Percentiles rank a stretch among this genome's conserved stretches.
Evolutionary conservation across 2,113 vertebrate genomes (phyloP).

Genomic region (Periophthalmus modestus): DNA sequence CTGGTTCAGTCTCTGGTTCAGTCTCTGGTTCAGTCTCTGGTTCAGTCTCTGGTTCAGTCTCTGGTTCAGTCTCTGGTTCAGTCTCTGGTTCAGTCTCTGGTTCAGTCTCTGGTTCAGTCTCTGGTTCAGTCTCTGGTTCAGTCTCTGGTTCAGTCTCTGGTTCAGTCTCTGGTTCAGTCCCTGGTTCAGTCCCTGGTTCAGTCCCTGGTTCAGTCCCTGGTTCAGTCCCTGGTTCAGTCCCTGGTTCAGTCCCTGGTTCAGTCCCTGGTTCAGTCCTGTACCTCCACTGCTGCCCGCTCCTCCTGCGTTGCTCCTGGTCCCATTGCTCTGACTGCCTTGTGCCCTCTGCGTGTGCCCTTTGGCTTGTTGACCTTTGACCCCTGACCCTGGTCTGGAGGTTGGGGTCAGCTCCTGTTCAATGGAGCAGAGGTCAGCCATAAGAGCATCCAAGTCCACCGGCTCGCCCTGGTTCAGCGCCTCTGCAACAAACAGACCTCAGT

Average conservation of each 20-base stretch:
- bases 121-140: constrained; percentile 26
- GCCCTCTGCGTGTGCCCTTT: constrained; percentile 75
- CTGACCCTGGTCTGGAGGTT: constrained; percentile 86
- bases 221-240: background rate
- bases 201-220: constrained; percentile 26
- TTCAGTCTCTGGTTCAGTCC: background rate
- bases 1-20: background rate
- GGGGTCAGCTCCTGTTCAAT: constrained; percentile 96
- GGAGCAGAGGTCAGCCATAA: constrained; percentile 98
- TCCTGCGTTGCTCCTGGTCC: constrained; percentile 70
- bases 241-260: background rate
- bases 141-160: background rate
- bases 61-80: background rate
- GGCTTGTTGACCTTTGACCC: constrained; percentile 77
- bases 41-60: background rate
- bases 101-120: background rate
- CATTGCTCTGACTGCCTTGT: constrained; percentile 65
- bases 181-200: background rate
- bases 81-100: background rate
- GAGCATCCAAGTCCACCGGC: constrained; percentile 93
- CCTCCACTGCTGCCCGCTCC: constrained; percentile 80
- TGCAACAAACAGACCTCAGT: constrained; percentile 52
- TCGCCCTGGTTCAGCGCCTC: constrained; percentile 97
- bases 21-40: constrained; percentile 26
- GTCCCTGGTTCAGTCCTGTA: constrained; percentile 19